phyloP scores from a whole-genome alignment of 1,140 invertebrate genomes.

The Drosophila ogumai region DNA sequence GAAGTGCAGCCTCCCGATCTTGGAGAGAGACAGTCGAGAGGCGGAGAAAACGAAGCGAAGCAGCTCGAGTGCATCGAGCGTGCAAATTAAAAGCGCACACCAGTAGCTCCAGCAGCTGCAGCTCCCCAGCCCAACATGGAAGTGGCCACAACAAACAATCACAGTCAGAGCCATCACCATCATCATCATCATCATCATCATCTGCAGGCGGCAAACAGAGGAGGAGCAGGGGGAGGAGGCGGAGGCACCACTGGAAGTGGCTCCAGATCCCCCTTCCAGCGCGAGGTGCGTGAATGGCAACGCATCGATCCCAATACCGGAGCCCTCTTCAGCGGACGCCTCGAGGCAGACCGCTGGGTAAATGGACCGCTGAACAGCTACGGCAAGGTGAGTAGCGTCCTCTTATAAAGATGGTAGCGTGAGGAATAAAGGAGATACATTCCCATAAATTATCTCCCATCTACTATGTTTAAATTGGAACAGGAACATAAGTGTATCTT shows the following conservation, averaged over 20 bases:
- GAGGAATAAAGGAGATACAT: background rate
- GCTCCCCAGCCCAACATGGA: slow-evolving; percentile 63
- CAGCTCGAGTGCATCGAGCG: slow-evolving; percentile 75
- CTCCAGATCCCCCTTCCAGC: slow-evolving; percentile 80
- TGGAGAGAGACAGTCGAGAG: background rate
- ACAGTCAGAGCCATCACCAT: slow-evolving; percentile 72
- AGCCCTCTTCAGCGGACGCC: slow-evolving; percentile 81
- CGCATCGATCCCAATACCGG: slow-evolving; percentile 84
- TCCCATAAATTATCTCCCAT: background rate
- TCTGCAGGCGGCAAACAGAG: slow-evolving; percentile 41
- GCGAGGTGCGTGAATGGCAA: slow-evolving; percentile 85
- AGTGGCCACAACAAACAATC: slow-evolving; percentile 83
- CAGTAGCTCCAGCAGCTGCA: slow-evolving; percentile 55
- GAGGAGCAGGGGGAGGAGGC: slow-evolving; percentile 3
- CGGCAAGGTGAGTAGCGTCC: slow-evolving; percentile 76
- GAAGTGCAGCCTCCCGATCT: slow-evolving; percentile 41
- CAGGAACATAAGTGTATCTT: background rate
- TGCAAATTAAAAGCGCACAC: slow-evolving; percentile 83
- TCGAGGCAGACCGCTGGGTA: slow-evolving; percentile 85
- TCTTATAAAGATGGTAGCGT: slow-evolving; percentile 20
- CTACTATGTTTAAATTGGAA: background rate
- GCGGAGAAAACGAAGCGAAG: slow-evolving; percentile 18
- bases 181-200: slow-evolving; percentile 56
- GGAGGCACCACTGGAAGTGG: slow-evolving; percentile 28
- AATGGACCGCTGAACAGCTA: slow-evolving; percentile 84